Percentiles rank a stretch among this genome's conserved stretches.
These are phyloP conservation scores for Mayetiola destructor DNA, from an alignment of 2,888 invertebrate species.

Conservation along the genomic window DNA sequence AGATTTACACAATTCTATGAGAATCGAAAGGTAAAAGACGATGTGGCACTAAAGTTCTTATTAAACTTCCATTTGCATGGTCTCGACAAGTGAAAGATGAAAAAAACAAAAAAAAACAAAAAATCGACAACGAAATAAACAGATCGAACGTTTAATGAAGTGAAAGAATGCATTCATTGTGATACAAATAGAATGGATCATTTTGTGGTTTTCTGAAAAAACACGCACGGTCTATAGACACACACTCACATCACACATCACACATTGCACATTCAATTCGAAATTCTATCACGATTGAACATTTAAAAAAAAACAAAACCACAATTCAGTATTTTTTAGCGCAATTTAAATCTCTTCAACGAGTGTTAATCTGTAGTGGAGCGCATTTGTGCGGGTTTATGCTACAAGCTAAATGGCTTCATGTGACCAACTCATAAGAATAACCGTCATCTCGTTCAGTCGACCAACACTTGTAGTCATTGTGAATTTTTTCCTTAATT, in stretches of 20 bases:
- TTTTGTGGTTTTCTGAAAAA: background rate
- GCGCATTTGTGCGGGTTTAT: conserved; percentile 1
- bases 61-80: no score
- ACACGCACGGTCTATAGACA: background rate
- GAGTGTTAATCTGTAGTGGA: background rate
- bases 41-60: no score
- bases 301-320: no score
- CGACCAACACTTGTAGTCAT: background rate
- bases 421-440: background rate
- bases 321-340: no score
- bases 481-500: background rate
- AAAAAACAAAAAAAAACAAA: background rate
- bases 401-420: background rate
- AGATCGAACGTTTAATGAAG: background rate
- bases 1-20: no score
- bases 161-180: background rate
- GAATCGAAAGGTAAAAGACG: no score
- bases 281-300: background rate
- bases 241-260: background rate
- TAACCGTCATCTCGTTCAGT: background rate
- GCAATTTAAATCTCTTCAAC: background rate
- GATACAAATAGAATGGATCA: background rate
- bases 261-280: background rate
- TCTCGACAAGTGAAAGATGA: background rate
- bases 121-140: background rate